These are phyloP conservation scores for Galeopsomyia nigrocyanea DNA, from an alignment of 2,888 invertebrate genomes.

Conservation along the genomic window DNA sequence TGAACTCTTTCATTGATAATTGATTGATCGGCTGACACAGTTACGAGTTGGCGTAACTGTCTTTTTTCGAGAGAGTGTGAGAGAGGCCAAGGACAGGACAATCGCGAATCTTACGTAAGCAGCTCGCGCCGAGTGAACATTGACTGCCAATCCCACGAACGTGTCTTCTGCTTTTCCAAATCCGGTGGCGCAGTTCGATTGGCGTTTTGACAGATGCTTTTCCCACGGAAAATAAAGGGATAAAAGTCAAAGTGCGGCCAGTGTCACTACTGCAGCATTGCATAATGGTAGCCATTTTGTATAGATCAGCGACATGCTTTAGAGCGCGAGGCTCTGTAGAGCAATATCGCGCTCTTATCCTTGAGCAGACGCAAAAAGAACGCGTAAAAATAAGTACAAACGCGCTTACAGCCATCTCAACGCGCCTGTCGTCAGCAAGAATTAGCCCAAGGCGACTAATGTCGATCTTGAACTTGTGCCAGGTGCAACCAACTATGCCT, in stretches of 20 bases:
- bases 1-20: too few relatives aligned
- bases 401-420: conserved; percentile 36
- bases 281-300: conserved; percentile 67
- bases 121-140: background rate
- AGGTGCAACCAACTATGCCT: conserved; percentile 22
- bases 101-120: background rate
- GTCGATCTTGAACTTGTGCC: conserved; percentile 56
- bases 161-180: too few relatives aligned
- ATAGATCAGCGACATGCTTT: conserved; percentile 45
- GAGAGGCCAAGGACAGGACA: conserved; percentile 22
- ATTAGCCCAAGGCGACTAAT: conserved; percentile 36
- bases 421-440: conserved; percentile 14
- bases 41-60: too few relatives aligned
- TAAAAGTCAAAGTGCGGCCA: background rate
- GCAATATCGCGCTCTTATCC: conserved; percentile 40
- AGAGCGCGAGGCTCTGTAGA: conserved; percentile 20
- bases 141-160: too few relatives aligned
- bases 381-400: conserved; percentile 42
- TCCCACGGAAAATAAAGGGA: too few relatives aligned
- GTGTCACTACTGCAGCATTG: conserved; percentile 53
- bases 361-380: conserved; percentile 41
- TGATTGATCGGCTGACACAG: too few relatives aligned
- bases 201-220: too few relatives aligned
- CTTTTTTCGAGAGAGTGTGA: too few relatives aligned
- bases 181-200: too few relatives aligned